Conservation (phyloP, 2,888 invertebrate genomes). For the Nymphalis urticae region DNA sequence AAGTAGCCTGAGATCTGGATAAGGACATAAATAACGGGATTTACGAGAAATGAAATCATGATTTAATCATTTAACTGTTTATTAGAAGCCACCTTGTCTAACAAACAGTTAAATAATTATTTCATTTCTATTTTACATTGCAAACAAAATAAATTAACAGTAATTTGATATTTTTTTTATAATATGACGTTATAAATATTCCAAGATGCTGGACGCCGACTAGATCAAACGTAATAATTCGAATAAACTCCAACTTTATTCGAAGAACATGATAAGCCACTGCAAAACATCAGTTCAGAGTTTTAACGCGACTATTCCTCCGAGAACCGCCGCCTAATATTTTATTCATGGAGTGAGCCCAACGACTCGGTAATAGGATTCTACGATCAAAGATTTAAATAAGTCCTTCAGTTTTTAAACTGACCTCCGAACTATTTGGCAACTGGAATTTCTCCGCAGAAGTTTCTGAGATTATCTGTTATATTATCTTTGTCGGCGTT, state of each 20-base stretch:
- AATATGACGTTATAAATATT: not conserved
- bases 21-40: no score
- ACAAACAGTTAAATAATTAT: no score
- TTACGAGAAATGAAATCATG: no score
- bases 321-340: constrained; percentile 38
- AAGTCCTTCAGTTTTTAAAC: constrained; percentile 26
- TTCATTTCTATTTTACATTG: no score
- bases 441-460: not conserved
- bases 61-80: no score
- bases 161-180: no score
- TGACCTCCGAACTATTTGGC: constrained; percentile 23
- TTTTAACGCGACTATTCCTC: constrained; percentile 33
- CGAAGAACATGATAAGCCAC: constrained; percentile 25
- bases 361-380: constrained; percentile 40
- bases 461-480: not conserved
- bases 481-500: not conserved
- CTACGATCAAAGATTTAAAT: constrained; percentile 49
- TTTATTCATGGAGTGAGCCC: constrained; percentile 44
- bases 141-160: no score
- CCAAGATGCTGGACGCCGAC: not conserved
- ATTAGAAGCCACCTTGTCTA: no score
- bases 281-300: constrained; percentile 33
- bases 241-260: constrained; percentile 11
- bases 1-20: no score
- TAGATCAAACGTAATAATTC: constrained; percentile 12